These are phyloP conservation scores for Pseudopleuronectes americanus DNA, from an alignment of 2,797 vertebrate genomes.

Conservation along the genomic window DNA sequence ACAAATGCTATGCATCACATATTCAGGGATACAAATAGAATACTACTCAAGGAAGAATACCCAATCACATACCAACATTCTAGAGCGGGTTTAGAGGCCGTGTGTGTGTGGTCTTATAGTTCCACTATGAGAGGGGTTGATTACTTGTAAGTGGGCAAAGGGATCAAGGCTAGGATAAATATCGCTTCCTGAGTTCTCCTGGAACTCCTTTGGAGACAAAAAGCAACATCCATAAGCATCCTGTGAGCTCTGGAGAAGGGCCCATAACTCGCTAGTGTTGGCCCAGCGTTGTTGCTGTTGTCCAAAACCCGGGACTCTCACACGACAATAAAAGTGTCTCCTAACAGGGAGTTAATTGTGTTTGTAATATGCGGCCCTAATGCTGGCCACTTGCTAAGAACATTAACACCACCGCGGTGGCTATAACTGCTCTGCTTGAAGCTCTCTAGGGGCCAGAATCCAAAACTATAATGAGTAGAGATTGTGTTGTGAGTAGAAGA, in stretches of 20 bases:
- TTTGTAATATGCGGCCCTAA: slow-evolving; percentile 96
- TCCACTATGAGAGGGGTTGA: slow-evolving; percentile 74
- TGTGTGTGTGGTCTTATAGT: slow-evolving; percentile 63
- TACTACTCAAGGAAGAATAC: slow-evolving; percentile 21
- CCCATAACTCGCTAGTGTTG: slow-evolving; percentile 87
- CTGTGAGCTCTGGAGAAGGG: slow-evolving; percentile 63
- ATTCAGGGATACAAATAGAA: slow-evolving; percentile 46
- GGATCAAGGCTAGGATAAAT: slow-evolving; percentile 76
- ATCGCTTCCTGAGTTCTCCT: slow-evolving; percentile 62
- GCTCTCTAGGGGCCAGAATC: no score
- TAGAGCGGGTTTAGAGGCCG: slow-evolving; percentile 27
- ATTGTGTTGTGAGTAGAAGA: no score
- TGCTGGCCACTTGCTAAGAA: slow-evolving; percentile 92
- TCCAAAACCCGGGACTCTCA: slow-evolving; percentile 87
- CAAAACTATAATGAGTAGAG: no score
- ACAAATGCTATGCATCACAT: slow-evolving; percentile 34
- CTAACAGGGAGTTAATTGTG: slow-evolving; percentile 97
- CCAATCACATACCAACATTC: slow-evolving; percentile 20
- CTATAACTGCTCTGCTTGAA: no score
- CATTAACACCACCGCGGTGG: slow-evolving; percentile 92
- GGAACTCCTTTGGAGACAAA: slow-evolving; percentile 69
- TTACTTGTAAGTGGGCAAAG: slow-evolving; percentile 80
- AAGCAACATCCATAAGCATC: slow-evolving; percentile 62
- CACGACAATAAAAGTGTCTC: slow-evolving; percentile 91
- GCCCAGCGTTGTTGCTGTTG: slow-evolving; percentile 87